A percentile compares a stretch with the other conserved stretches of the same genome.
Evolutionary conservation across 1,140 invertebrate species (phyloP).

Genomic region (Mya arenaria): DNA sequence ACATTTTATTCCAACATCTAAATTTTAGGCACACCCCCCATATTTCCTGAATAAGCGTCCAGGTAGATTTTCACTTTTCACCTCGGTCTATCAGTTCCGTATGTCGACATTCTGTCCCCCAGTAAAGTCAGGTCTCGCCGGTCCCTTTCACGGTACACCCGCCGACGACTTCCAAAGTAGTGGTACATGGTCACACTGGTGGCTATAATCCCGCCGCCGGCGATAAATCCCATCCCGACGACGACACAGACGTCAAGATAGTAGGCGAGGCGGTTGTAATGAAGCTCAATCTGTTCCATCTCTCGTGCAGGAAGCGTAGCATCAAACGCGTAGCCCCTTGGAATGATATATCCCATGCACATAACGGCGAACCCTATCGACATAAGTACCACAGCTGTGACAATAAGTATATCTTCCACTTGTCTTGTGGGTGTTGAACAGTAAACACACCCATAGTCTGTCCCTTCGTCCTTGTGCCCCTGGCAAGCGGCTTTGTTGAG

Average conservation of each 20-base stretch:
- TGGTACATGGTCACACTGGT: constrained; percentile 8
- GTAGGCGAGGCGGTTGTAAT: constrained; percentile 32
- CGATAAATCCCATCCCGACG: constrained; percentile 49
- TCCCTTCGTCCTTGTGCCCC: too few relatives aligned
- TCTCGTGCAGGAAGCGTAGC: constrained; percentile 41
- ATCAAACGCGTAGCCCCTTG: constrained; percentile 44
- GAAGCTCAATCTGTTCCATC: constrained; percentile 51
- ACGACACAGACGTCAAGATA: constrained; percentile 41
- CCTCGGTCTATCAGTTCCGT: neutral
- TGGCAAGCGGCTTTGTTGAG: too few relatives aligned
- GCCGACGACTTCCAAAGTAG: neutral
- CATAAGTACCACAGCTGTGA: constrained; percentile 29
- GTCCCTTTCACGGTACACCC: constrained; percentile 5
- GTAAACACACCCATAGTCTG: too few relatives aligned
- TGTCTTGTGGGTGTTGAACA: too few relatives aligned
- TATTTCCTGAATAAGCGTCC: too few relatives aligned
- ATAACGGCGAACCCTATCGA: constrained; percentile 33
- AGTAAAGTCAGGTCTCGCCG: constrained; percentile 27
- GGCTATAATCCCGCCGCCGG: constrained; percentile 25
- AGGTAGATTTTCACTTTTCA: too few relatives aligned
- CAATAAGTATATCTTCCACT: constrained; percentile 15
- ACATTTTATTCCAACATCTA: too few relatives aligned
- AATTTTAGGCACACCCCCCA: too few relatives aligned
- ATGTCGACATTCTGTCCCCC: neutral
- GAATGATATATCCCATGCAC: constrained; percentile 30